Evolutionary conservation across 2,797 vertebrate genomes (phyloP).

Genomic region (Kryptolebias ocellatus): DNA sequence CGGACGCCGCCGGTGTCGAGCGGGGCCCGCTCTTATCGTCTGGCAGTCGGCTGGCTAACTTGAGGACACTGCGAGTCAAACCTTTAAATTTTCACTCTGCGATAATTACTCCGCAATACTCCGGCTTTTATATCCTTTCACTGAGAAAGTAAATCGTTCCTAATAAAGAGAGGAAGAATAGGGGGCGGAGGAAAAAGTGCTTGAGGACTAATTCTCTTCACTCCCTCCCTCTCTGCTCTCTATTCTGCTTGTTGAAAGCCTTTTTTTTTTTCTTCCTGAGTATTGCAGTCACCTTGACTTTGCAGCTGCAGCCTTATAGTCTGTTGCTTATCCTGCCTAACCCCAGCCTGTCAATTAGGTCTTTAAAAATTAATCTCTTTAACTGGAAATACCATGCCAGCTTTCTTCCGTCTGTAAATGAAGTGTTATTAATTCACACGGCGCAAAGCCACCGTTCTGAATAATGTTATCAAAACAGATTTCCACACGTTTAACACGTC

Average conservation of each 20-base stretch:
- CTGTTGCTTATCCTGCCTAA: conserved; percentile 88
- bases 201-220: conserved; percentile 83
- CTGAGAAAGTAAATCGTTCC: conserved; percentile 86
- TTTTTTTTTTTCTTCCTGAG: conserved; percentile 63
- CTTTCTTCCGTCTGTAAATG: conserved; percentile 87
- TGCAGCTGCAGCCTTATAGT: conserved; percentile 82
- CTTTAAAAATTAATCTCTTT: conserved; percentile 92
- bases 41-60: conserved; percentile 80
- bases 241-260: conserved; percentile 80
- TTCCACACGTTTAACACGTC: conserved; percentile 86
- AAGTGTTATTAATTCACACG: conserved; percentile 89
- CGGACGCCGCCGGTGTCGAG: conserved; percentile 64
- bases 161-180: conserved; percentile 85
- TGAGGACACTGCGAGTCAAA: conserved; percentile 87
- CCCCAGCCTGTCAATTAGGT: conserved; percentile 88
- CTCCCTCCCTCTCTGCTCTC: conserved; percentile 74
- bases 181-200: conserved; percentile 80
- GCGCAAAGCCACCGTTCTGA: conserved; percentile 85
- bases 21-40: conserved; percentile 76
- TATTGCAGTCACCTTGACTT: conserved; percentile 90
- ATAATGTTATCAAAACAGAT: conserved; percentile 92
- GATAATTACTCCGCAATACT: conserved; percentile 85
- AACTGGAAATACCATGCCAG: conserved; percentile 87
- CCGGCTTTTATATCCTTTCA: conserved; percentile 88
- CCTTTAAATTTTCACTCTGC: conserved; percentile 85